Conservation (phyloP, 2,888 invertebrate species). For the Teleogryllus oceanicus region DNA sequence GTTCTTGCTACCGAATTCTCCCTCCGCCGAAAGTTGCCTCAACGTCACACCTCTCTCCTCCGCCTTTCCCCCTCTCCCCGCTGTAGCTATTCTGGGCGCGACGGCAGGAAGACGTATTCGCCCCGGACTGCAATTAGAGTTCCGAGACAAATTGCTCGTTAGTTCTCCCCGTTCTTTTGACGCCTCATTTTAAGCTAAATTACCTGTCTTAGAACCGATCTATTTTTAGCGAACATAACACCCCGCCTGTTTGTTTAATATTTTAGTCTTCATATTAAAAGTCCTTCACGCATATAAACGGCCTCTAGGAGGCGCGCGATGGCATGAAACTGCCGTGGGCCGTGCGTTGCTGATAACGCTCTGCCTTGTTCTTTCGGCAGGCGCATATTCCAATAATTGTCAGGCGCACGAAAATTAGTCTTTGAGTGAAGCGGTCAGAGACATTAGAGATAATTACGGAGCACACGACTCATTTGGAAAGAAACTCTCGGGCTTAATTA, state of each 20-base stretch:
- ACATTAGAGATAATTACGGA: constrained; percentile 18
- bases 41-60: too few species aligned
- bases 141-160: constrained; percentile 30
- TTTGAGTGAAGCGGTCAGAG: constrained; percentile 3
- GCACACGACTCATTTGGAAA: constrained; percentile 10
- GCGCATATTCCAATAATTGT: not conserved
- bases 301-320: not conserved
- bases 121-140: constrained; percentile 12
- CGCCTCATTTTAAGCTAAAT: constrained; percentile 31
- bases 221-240: constrained; percentile 6
- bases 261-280: constrained; percentile 18
- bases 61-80: too few species aligned
- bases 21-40: too few species aligned
- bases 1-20: not conserved
- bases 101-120: constrained; percentile 9
- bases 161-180: constrained; percentile 29
- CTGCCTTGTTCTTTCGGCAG: too few species aligned
- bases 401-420: not conserved
- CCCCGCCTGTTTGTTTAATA: not conserved
- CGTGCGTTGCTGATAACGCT: too few species aligned
- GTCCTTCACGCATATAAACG: not conserved
- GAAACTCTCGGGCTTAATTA: constrained; percentile 4
- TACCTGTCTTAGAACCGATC: constrained; percentile 26
- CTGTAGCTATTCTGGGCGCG: too few species aligned
- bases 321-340: not conserved